Conservation (phyloP, 2,888 invertebrate genomes). For the Zootermopsis nevadensis region DNA sequence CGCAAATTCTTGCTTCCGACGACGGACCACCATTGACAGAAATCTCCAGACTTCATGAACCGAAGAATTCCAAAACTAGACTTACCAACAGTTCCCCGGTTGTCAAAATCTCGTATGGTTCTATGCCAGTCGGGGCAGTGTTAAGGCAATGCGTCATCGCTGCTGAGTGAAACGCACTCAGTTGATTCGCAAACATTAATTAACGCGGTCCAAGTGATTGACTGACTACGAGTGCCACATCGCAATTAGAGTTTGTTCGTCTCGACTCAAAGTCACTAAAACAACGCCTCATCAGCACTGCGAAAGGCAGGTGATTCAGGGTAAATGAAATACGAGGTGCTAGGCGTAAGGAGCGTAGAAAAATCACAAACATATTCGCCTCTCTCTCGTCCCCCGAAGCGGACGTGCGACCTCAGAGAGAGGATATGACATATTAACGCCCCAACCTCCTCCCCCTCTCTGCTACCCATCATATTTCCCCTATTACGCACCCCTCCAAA, state of each 20-base stretch:
- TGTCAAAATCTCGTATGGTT: too few relatives aligned
- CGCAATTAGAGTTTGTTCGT: background rate
- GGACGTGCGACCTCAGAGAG: slow-evolving; percentile 45
- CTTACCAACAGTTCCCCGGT: too few relatives aligned
- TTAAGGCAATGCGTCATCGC: too few relatives aligned
- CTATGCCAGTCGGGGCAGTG: too few relatives aligned
- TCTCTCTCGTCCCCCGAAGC: slow-evolving; percentile 15
- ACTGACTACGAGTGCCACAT: background rate
- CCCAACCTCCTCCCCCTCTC: slow-evolving; percentile 23
- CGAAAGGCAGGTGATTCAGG: background rate
- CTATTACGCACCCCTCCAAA: background rate
- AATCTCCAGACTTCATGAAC: too few relatives aligned
- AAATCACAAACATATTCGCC: background rate
- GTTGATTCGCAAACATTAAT: background rate
- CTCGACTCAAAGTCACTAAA: background rate
- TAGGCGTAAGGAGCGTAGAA: background rate
- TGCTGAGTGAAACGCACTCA: background rate
- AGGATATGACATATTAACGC: slow-evolving; percentile 49
- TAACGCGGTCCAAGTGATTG: background rate
- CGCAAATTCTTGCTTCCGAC: too few relatives aligned
- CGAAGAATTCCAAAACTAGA: too few relatives aligned
- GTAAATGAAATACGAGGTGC: background rate
- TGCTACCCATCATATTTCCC: slow-evolving; percentile 27
- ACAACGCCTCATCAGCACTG: background rate
- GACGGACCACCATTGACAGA: too few relatives aligned